Evolutionary conservation across 2,888 invertebrate species (phyloP).

Genomic region (Trachelus stipa): DNA sequence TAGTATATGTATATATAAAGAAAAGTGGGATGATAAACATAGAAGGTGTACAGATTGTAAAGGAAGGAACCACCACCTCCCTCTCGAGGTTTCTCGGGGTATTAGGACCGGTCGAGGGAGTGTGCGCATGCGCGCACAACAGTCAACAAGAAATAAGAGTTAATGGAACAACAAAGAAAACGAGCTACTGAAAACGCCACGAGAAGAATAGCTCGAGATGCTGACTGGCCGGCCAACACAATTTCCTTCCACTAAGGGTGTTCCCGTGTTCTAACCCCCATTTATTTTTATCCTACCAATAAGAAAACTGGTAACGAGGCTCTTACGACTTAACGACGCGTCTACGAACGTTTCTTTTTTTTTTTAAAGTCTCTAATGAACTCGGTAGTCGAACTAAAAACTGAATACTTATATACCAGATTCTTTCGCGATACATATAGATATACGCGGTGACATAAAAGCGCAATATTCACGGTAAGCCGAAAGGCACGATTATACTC

Average conservation of each 20-base stretch:
- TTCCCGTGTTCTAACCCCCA: not conserved
- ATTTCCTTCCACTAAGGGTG: conserved; percentile 15
- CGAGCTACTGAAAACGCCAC: conserved; percentile 16
- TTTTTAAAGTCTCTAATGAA: not conserved
- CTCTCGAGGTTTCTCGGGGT: not conserved
- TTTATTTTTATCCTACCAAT: not conserved
- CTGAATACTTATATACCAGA: not conserved
- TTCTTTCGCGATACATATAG: not conserved
- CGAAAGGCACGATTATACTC: not conserved
- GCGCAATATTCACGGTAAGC: not conserved
- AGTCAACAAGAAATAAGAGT: conserved; percentile 48
- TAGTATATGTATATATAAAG: not conserved
- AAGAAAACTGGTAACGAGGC: not conserved
- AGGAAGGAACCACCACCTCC: not conserved
- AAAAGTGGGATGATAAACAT: not conserved
- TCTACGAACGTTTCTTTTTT: not conserved
- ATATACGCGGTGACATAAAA: not conserved
- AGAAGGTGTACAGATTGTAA: not conserved
- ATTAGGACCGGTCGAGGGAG: not conserved
- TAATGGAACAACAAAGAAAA: conserved; percentile 51
- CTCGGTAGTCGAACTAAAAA: not conserved
- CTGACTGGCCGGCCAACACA: conserved; percentile 8
- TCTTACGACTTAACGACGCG: conserved; percentile 6
- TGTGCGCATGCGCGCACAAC: not conserved
- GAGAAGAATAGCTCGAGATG: conserved; percentile 27